Percentiles rank a stretch among this genome's conserved stretches.
Conservation (phyloP, 1,140 invertebrate genomes). For the Caenorhabditis inopinata region DNA sequence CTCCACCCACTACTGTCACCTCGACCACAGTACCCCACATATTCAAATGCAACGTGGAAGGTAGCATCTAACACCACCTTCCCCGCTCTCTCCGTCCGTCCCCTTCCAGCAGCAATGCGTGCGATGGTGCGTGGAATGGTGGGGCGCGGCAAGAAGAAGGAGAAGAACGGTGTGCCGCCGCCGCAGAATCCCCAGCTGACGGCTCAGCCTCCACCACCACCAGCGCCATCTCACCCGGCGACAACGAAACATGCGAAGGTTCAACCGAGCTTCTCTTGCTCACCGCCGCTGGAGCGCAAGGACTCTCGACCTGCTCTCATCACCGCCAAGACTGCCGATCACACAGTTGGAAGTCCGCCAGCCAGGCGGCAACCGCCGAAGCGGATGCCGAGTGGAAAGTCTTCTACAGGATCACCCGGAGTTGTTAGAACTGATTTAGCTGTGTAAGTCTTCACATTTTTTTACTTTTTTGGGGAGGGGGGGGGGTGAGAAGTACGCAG, state of each 20-base stretch:
- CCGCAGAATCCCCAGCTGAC: background rate
- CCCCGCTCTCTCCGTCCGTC: background rate
- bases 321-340: background rate
- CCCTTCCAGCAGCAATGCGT: background rate
- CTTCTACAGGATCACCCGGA: background rate
- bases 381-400: background rate
- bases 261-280: constrained; percentile 8
- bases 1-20: background rate
- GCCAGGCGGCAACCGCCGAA: background rate
- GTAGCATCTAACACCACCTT: background rate
- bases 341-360: constrained; percentile 2
- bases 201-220: background rate
- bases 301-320: background rate
- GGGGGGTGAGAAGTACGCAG: too few relatives aligned
- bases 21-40: background rate
- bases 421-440: constrained; percentile 11
- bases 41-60: background rate
- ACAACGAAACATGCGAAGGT: constrained; percentile 4
- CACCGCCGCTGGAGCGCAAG: background rate
- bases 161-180: background rate
- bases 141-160: background rate
- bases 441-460: background rate
- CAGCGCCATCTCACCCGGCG: background rate
- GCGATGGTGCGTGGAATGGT: constrained; percentile 18
- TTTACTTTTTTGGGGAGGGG: too few relatives aligned